Evolutionary conservation across 2,113 vertebrate genomes (phyloP).

Genomic region (Cyprinodon variegatus): DNA sequence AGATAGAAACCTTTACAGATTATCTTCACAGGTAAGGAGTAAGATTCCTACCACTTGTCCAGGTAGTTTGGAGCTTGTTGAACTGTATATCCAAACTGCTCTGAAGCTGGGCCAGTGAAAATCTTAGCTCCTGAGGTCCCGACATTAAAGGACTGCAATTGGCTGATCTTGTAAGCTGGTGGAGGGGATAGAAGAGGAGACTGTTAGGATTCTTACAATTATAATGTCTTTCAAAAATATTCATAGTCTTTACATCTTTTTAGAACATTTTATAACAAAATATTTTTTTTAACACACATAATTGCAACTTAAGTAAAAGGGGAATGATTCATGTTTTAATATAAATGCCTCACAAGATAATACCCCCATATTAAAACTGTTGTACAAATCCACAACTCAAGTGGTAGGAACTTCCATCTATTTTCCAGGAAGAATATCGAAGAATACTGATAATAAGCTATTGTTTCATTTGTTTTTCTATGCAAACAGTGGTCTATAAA

Average conservation of each 20-base stretch:
- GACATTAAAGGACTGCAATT: constrained; percentile 85
- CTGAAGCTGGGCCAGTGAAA: constrained; percentile 82
- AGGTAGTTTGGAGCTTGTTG: constrained; percentile 84
- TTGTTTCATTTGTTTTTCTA: neutral
- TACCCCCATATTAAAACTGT: no score
- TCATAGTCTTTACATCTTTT: neutral
- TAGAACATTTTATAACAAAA: neutral
- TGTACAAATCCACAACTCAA: neutral
- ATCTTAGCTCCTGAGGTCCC: constrained; percentile 85
- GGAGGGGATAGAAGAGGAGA: constrained; percentile 12
- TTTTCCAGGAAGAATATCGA: neutral
- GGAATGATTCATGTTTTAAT: no score
- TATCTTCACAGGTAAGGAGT: neutral
- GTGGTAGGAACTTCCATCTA: neutral
- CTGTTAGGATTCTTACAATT: neutral
- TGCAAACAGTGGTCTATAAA: no score
- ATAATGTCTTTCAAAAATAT: neutral
- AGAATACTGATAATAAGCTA: neutral
- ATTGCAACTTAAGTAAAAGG: neutral
- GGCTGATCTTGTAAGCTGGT: constrained; percentile 68
- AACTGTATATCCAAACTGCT: constrained; percentile 90
- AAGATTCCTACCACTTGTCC: constrained; percentile 85
- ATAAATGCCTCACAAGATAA: no score
- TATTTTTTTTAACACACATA: neutral
- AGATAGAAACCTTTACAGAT: no score